phyloP scores from a whole-genome alignment of 92 coral and sea anemone species.

The Epizoanthus scotinus region DNA sequence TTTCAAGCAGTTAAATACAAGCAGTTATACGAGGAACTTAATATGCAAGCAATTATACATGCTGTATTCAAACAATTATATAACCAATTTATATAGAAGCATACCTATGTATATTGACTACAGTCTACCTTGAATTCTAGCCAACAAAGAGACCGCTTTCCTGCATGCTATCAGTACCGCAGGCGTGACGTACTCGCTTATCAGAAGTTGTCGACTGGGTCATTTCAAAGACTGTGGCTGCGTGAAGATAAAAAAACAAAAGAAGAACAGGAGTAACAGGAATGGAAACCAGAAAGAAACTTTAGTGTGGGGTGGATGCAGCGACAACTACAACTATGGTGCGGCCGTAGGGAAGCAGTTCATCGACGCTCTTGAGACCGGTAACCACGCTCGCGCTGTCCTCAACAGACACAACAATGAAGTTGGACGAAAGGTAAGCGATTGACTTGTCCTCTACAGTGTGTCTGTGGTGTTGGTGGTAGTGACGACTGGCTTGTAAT shows the following conservation, averaged over 20 bases:
- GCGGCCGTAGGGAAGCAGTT: conserved; percentile 76
- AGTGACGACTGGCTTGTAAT: no score
- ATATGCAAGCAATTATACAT: no score
- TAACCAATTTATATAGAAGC: no score
- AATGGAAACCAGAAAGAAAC: not conserved
- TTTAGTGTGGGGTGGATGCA: no score
- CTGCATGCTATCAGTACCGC: conserved; percentile 36
- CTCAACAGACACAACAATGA: conserved; percentile 86
- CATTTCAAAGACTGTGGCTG: conserved; percentile 27
- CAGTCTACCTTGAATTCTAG: no score
- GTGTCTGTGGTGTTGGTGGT: not conserved
- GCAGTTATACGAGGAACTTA: no score
- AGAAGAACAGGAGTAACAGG: not conserved
- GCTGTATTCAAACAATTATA: no score
- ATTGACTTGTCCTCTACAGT: not conserved
- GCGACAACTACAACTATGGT: conserved; percentile 83
- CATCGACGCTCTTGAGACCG: conserved; percentile 62
- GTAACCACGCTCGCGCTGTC: conserved; percentile 45
- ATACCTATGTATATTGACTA: no score
- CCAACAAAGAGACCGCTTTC: conserved; percentile 33
- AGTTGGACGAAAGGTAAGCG: conserved; percentile 88
- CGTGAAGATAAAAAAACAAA: not conserved
- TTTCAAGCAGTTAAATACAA: no score
- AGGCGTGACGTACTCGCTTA: conserved; percentile 32
- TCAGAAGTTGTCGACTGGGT: conserved; percentile 5